Evolutionary conservation across 37 sponge, comb jelly and placozoan genomes (phyloP), one percentile per base, ranked within the genome.

Genomic region (Cladorhizidae sp.): DNA sequence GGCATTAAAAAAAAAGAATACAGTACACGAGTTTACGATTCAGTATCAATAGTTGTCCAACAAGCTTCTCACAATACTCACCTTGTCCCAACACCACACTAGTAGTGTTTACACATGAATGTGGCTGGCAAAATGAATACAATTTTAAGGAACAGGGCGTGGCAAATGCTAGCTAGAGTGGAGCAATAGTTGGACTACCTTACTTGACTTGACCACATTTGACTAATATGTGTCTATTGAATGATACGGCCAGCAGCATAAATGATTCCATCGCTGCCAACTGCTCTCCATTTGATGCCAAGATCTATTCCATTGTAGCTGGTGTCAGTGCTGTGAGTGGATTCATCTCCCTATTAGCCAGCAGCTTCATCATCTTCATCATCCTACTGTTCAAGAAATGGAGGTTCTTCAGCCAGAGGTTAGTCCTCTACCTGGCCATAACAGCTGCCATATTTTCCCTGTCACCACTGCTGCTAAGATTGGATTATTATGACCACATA

Each of bases 301-400:
- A 65, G 8, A 33, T 35, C 67, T 79, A 54, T 54, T 40, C 69
- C 0, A 32, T 31, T 31, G 80, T 68, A 32, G 69, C 80, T 54
- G 70, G 12, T 15, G n/a, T 55, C 11, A 68, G 40, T 36, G 39
- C 69, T 2, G 69, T 54, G 3, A 21, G 39, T 36, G 80, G 38
- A 2, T 51, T 79, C 33, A 40, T 86, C 29, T 82, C 84, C 17
- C 28, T 83, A 15, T 29, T 82, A 15, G 64, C 63, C 65, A 65
- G 75, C 64, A 0, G 81, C 18, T 67, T 81, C 23, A 62, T 85
- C 77, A 73, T 90, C 43, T 43, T 70, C 39, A 38, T 90, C 51
- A 76, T 90, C 57, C 23, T 86, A 26, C 82, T 90, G 45, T 88
- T 91, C 89, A 90, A 87, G 83, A 94, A 94, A 58, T 88, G 87